phyloP scores from a whole-genome alignment of 2,888 invertebrate species.

The Scaptomyza flava region DNA sequence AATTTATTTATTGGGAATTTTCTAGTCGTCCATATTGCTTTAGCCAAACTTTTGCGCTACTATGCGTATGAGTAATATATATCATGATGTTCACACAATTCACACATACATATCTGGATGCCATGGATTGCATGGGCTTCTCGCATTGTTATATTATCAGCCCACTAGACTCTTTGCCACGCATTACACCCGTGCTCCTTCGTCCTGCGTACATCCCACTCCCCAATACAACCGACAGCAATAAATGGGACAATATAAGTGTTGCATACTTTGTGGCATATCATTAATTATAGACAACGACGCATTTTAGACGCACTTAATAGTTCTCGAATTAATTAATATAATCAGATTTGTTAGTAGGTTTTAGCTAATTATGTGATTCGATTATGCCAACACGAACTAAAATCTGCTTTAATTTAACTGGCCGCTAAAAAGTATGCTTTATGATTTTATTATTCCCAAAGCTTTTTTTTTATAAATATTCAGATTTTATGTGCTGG shows the following conservation, averaged over 20 bases:
- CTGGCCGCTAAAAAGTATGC: conserved; percentile 8
- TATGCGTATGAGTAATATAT: conserved; percentile 61
- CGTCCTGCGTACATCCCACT: no score
- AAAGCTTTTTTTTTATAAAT: no score
- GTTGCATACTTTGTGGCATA: conserved; percentile 4
- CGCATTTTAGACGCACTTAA: conserved; percentile 11
- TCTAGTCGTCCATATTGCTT: neutral
- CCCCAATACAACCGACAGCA: neutral
- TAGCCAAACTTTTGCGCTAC: conserved; percentile 4
- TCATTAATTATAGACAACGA: conserved; percentile 26
- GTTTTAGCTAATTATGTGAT: conserved; percentile 6
- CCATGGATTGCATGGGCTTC: conserved; percentile 1
- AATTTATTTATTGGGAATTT: neutral
- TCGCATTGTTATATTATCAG: conserved; percentile 1
- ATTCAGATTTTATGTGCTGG: no score
- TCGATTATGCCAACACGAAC: neutral
- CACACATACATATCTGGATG: neutral
- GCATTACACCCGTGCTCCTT: neutral
- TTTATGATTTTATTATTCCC: no score
- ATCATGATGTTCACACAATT: neutral
- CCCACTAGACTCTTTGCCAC: neutral
- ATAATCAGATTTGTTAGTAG: conserved; percentile 20
- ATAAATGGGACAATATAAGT: conserved; percentile 19
- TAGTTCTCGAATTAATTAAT: conserved; percentile 33
- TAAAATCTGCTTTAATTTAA: neutral